Percentiles rank a stretch among this genome's conserved stretches.
These are phyloP conservation scores for Idaea biselata DNA, from an alignment of 2,888 invertebrate species.

Conservation along the genomic window DNA sequence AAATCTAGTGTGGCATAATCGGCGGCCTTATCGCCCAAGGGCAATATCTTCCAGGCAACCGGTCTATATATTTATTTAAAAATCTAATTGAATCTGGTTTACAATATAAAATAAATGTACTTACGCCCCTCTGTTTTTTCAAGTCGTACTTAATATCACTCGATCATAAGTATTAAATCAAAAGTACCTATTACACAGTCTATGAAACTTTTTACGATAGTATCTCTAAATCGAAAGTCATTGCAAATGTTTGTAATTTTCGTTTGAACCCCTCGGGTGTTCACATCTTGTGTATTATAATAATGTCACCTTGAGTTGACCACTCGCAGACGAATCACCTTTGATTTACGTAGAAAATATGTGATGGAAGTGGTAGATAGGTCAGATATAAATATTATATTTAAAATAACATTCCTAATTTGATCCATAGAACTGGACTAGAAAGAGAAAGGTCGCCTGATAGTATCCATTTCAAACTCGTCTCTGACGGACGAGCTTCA, in stretches of 20 bases:
- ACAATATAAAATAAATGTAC: no score
- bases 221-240: neutral
- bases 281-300: conserved; percentile 56
- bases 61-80: no score
- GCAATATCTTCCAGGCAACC: no score
- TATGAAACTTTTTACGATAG: neutral
- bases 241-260: conserved; percentile 7
- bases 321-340: conserved; percentile 51
- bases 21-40: no score
- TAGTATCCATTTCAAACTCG: no score
- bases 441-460: no score
- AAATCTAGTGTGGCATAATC: no score
- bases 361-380: neutral
- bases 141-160: neutral
- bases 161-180: neutral
- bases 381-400: no score
- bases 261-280: conserved; percentile 43
- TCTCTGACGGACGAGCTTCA: no score
- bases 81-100: no score
- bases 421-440: no score
- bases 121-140: neutral
- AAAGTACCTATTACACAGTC: neutral
- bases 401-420: no score
- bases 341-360: conserved; percentile 22
- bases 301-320: conserved; percentile 69